Evolutionary conservation across 2,113 vertebrate genomes (phyloP), one percentile per base, ranked within the genome.

Genomic region (Poicephalus gulielmi): DNA sequence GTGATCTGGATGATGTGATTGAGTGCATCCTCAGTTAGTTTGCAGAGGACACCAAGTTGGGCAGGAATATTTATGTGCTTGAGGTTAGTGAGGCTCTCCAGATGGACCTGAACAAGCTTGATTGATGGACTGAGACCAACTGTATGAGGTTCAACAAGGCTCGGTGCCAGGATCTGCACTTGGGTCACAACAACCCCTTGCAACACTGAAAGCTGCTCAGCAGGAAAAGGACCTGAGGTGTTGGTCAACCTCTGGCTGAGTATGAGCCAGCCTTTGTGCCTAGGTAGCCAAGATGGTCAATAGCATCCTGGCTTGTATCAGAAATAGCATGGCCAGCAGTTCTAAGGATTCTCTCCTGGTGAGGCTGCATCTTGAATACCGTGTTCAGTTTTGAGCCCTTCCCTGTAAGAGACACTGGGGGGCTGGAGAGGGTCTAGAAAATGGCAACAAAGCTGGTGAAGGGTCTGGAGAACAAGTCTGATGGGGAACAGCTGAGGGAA

Each of bases 311-410:
- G 50, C 7, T 5, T 60, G 18, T 7, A 27, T 7, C 44, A 60
- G 27, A 1, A 27, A 16, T 1, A 4, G 37, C 0, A 0, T 19
- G 43, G 1, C 52, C 4, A 3, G n/a, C 79, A 66, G 69, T 31
- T 27, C 0, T 1, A 90, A 18, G 39, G 47, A 44, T 7, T 2
- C 3, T 53, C 0, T 11, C 19, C 1, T n/a, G 57, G 6, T 62
- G 73, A 76, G 46, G n/a, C 37, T 1, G 5, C 28, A 15, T 9
- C 50, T 71, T 0, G 0, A 57, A 2, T 28, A 1, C n/a, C 17
- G 16, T 30, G 13, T 6, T 25, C 71, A 50, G 35, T 30, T 71
- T 18, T 68, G 59, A 14, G 37, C 27, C 37, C 25, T 12, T 59
- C 52, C 23, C 1, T 41, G 3, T 9, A 37, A 2, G 4, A 4